Evolutionary conservation across 2,113 vertebrate genomes (phyloP).

Genomic region (Ictalurus punctatus): DNA sequence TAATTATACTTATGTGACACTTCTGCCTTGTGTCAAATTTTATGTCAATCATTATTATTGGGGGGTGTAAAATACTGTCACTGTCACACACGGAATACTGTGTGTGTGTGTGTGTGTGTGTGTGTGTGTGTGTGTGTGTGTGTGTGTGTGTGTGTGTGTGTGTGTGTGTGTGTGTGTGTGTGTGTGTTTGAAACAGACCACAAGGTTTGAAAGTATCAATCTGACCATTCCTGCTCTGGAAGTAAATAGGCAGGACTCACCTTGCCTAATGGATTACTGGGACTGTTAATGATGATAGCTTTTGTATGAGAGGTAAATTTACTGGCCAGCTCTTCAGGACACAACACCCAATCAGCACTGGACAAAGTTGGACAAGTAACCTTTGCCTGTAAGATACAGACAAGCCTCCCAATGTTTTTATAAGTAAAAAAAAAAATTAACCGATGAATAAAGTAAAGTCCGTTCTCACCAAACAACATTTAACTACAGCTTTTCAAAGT

Average conservation of each 20-base stretch:
- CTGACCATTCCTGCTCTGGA: conserved; percentile 74
- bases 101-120: no score
- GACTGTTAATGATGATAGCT: conserved; percentile 87
- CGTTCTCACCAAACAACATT: not conserved
- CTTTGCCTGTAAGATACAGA: conserved; percentile 66
- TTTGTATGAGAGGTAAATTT: conserved; percentile 86
- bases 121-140: no score
- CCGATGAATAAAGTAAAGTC: not conserved
- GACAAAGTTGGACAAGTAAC: conserved; percentile 63
- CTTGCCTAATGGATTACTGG: conserved; percentile 95
- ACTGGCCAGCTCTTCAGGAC: conserved; percentile 79
- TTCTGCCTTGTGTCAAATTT: no score
- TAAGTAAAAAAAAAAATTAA: not conserved
- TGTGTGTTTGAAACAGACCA: no score
- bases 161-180: no score
- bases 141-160: no score
- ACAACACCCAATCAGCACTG: conserved; percentile 85
- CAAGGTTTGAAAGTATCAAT: no score
- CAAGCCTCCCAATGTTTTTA: conserved; percentile 67
- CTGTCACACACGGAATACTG: no score
- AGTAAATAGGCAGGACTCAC: conserved; percentile 62
- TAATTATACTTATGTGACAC: no score
- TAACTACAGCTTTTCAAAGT: not conserved
- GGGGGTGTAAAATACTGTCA: no score
- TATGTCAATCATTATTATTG: no score